phyloP scores from a whole-genome alignment of 2,888 invertebrate species.

The Pachliopta kotzebuea region DNA sequence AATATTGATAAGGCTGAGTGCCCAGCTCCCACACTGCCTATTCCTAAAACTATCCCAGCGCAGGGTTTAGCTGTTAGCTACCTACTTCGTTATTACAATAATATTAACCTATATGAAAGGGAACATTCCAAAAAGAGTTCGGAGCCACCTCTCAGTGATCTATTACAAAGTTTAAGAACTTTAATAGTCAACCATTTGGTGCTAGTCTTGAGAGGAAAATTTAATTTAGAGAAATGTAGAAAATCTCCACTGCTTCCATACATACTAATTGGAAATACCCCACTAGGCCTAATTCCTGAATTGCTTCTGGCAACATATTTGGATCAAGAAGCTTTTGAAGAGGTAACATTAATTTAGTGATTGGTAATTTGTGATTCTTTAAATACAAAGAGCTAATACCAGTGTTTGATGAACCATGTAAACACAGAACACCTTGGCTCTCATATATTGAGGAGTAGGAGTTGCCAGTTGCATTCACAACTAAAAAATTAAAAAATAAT shows the following conservation, averaged over 20 bases:
- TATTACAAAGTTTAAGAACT: constrained; percentile 80
- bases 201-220: constrained; percentile 78
- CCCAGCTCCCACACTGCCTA: constrained; percentile 68
- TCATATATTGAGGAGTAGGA: no score
- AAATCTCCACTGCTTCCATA: constrained; percentile 85
- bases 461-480: no score
- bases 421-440: no score
- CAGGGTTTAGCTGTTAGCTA: constrained; percentile 73
- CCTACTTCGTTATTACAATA: constrained; percentile 81
- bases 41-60: constrained; percentile 62
- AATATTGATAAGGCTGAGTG: constrained; percentile 59
- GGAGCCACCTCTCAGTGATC: constrained; percentile 85
- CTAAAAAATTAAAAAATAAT: no score
- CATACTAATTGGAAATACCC: constrained; percentile 85
- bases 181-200: constrained; percentile 80
- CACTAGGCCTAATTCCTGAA: constrained; percentile 87
- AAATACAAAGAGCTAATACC: neutral
- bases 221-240: constrained; percentile 73
- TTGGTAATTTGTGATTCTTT: neutral
- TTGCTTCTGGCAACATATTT: constrained; percentile 82
- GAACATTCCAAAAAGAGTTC: constrained; percentile 89
- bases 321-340: constrained; percentile 80
- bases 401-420: neutral
- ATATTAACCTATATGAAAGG: constrained; percentile 86
- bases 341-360: constrained; percentile 47